Percentiles rank a stretch among this genome's conserved stretches.
Conservation (phyloP, 2,113 vertebrate genomes). For the Acanthochromis polyacanthus region DNA sequence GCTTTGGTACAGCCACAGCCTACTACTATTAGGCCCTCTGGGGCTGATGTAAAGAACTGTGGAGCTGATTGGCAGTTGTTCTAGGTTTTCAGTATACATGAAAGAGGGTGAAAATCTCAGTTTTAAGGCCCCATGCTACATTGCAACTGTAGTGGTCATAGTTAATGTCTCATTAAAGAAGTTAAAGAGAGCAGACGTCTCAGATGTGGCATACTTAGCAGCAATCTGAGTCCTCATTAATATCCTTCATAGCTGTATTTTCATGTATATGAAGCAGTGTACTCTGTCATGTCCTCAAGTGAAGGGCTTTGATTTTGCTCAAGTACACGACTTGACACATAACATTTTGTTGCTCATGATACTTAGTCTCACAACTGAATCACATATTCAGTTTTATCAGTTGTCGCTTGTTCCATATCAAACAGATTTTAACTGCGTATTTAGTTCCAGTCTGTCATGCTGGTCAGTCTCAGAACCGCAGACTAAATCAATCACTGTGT, state of each 20-base stretch:
- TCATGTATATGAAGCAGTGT: conserved; percentile 2
- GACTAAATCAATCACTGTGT: conserved; percentile 7
- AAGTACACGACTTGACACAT: too few species aligned
- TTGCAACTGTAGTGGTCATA: conserved; percentile 15
- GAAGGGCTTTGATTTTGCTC: too few species aligned
- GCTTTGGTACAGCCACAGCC: conserved; percentile 46
- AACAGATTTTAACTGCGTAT: conserved; percentile 13
- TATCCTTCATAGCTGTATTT: neutral
- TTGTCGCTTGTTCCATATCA: neutral
- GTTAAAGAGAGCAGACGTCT: conserved; percentile 26
- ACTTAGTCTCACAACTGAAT: neutral
- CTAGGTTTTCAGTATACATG: conserved; percentile 17
- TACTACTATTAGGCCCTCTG: conserved; percentile 43
- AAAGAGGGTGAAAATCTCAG: conserved; percentile 8
- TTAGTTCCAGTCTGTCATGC: conserved; percentile 5
- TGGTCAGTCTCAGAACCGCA: conserved; percentile 1
- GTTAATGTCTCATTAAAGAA: conserved; percentile 20
- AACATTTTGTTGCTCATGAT: neutral
- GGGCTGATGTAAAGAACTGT: conserved; percentile 17
- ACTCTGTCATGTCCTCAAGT: neutral
- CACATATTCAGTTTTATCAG: neutral
- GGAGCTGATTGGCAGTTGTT: conserved; percentile 36
- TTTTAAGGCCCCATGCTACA: conserved; percentile 2
- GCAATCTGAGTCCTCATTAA: neutral
- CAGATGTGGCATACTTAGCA: conserved; percentile 1